Conservation (phyloP, 2,797 vertebrate species). For the Amphiprion clarkii region DNA sequence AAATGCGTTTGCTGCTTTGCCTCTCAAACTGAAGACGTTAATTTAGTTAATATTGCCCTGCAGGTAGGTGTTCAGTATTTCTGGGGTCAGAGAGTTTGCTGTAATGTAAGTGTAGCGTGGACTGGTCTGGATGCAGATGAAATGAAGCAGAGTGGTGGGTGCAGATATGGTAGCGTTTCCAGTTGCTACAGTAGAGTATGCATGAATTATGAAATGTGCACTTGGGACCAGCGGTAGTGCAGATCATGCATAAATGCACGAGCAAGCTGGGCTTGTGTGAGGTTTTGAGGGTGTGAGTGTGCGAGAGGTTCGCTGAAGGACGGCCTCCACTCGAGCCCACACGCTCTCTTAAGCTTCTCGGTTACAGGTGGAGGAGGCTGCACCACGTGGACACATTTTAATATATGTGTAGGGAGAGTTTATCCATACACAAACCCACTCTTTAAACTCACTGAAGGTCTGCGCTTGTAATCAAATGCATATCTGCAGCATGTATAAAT, state of each 20-base stretch:
- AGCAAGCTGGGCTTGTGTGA: conserved; percentile 70
- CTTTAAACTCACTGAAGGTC: background rate
- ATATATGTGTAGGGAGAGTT: background rate
- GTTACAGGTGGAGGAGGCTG: conserved; percentile 39
- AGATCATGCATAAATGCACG: conserved; percentile 86
- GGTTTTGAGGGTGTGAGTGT: conserved; percentile 61
- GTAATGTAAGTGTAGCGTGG: conserved; percentile 42
- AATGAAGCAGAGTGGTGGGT: conserved; percentile 62
- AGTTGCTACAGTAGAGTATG: conserved; percentile 76
- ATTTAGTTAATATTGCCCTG: conserved; percentile 2
- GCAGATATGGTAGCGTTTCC: conserved; percentile 77
- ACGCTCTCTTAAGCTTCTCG: conserved; percentile 40
- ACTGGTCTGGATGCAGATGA: conserved; percentile 51
- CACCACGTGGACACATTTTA: conserved; percentile 14
- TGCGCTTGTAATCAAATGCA: background rate
- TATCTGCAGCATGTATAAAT: conserved; percentile 19
- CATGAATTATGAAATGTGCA: conserved; percentile 86
- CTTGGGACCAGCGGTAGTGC: conserved; percentile 76
- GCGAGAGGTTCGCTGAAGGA: conserved; percentile 59
- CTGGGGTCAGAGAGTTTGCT: conserved; percentile 39
- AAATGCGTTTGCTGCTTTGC: background rate
- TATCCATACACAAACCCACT: background rate
- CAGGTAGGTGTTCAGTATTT: background rate
- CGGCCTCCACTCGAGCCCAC: conserved; percentile 44
- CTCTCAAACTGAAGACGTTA: background rate